Conservation (phyloP, 2,888 invertebrate species). For the Phragmatobia fuliginosa region DNA sequence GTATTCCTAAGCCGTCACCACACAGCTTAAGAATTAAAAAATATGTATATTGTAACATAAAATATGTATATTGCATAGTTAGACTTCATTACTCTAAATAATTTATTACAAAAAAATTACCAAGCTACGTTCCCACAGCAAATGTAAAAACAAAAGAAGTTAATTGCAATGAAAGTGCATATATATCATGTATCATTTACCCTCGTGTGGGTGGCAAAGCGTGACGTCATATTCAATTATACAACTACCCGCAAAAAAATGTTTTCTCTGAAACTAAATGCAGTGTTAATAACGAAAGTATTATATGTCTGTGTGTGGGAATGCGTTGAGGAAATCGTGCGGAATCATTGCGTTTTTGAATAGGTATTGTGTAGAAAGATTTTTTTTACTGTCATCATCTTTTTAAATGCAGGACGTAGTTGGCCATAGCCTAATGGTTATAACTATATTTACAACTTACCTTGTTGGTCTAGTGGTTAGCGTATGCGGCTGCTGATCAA, state of each 20-base stretch:
- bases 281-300: constrained; percentile 8
- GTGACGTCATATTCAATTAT: constrained; percentile 10
- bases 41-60: no score
- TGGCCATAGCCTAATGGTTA: no score
- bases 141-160: neutral
- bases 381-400: neutral
- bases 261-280: constrained; percentile 9
- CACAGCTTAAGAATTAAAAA: no score
- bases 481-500: no score
- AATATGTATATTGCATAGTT: neutral
- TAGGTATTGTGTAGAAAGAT: neutral
- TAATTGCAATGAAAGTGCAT: neutral
- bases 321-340: constrained; percentile 1
- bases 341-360: neutral
- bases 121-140: neutral
- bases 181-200: neutral
- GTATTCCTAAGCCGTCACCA: no score
- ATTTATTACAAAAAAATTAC: neutral
- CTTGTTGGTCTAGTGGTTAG: no score
- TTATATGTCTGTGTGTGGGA: neutral
- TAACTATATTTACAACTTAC: no score
- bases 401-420: no score
- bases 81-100: neutral
- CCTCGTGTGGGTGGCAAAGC: neutral
- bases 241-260: constrained; percentile 9